Evolutionary conservation across 2,797 vertebrate genomes (phyloP).

Genomic region (Furcifer pardalis): DNA sequence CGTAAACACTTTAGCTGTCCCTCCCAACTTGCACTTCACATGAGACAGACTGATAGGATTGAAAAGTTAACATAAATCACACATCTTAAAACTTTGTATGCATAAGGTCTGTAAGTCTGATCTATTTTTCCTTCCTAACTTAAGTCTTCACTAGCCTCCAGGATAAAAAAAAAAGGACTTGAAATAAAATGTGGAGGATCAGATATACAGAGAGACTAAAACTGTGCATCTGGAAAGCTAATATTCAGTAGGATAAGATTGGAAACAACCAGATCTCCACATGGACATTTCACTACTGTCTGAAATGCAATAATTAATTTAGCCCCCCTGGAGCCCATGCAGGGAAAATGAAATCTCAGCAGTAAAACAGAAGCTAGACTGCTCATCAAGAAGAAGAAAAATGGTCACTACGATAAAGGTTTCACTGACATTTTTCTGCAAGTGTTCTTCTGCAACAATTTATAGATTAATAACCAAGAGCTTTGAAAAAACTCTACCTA

Average conservation of each 20-base stretch:
- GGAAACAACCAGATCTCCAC: background rate
- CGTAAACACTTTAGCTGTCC: background rate
- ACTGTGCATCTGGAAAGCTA: conserved; percentile 12
- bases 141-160: background rate
- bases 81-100: background rate
- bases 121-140: background rate
- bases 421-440: background rate
- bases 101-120: background rate
- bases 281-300: background rate
- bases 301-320: background rate
- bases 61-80: background rate
- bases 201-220: background rate
- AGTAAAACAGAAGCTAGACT: background rate
- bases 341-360: background rate
- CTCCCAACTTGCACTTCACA: background rate
- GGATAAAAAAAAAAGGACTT: background rate
- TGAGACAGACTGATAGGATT: background rate
- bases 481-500: conserved; percentile 30
- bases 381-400: conserved; percentile 39
- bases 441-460: conserved; percentile 32
- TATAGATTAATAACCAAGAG: conserved; percentile 28
- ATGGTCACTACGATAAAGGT: conserved; percentile 8
- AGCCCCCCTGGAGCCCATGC: background rate
- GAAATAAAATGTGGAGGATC: conserved; percentile 15
- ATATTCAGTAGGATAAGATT: background rate